A percentile compares a stretch with the other conserved stretches of the same genome.
Conservation (phyloP, 2,797 vertebrate species). For the Acrossocheilus fasciatus region DNA sequence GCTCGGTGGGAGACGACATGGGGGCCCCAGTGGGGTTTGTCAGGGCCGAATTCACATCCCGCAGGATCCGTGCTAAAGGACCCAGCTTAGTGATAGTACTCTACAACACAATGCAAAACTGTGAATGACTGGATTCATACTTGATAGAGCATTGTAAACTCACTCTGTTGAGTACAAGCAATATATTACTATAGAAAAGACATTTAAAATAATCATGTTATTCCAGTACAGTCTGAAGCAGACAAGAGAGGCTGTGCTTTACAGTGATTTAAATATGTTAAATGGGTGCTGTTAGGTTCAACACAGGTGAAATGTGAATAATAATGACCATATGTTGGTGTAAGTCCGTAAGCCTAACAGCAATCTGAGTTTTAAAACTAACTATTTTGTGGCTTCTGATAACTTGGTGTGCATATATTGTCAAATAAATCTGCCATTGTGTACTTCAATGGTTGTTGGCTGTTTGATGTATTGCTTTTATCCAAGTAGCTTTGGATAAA, state of each 20-base stretch:
- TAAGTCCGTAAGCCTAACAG: background rate
- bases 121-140: background rate
- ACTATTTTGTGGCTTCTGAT: background rate
- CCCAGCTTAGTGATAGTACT: slow-evolving; percentile 88
- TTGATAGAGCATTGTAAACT: background rate
- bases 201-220: background rate
- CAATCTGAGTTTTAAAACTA: background rate
- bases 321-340: background rate
- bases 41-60: slow-evolving; percentile 90
- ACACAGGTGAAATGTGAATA: background rate
- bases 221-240: background rate
- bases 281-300: background rate
- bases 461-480: too few species aligned
- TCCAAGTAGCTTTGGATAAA: background rate
- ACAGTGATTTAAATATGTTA: background rate
- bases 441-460: background rate
- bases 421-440: background rate
- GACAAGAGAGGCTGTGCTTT: background rate
- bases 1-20: slow-evolving; percentile 74
- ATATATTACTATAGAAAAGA: background rate
- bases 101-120: slow-evolving; percentile 83
- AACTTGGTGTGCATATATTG: background rate
- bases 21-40: slow-evolving; percentile 85
- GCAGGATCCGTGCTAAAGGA: slow-evolving; percentile 91
- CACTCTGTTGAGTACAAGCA: background rate